Evolutionary conservation across 2,888 invertebrate species (phyloP).

Genomic region (Cerastis rubricosa): DNA sequence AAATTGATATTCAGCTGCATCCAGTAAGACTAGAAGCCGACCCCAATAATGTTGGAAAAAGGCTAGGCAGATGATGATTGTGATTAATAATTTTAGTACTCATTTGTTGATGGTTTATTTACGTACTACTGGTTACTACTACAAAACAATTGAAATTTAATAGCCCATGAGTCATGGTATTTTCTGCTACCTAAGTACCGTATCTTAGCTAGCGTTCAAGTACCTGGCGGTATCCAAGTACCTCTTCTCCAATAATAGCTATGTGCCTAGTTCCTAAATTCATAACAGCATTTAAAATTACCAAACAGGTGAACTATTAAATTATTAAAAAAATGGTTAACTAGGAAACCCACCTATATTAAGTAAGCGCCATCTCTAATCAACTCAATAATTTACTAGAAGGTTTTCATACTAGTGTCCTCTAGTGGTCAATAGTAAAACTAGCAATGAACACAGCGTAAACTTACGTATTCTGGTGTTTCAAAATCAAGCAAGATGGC

Average conservation of each 20-base stretch:
- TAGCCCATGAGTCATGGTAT: neutral
- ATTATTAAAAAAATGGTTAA: neutral
- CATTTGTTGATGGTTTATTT: neutral
- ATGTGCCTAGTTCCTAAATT: neutral
- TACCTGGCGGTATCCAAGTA: neutral
- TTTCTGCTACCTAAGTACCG: neutral
- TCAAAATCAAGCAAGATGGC: slow-evolving; percentile 16
- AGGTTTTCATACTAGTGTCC: neutral
- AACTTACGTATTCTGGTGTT: neutral
- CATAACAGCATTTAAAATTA: neutral
- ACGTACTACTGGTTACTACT: neutral
- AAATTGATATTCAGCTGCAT: too few species aligned
- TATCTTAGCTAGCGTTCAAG: neutral
- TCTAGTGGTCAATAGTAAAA: slow-evolving; percentile 22
- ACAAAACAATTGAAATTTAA: neutral
- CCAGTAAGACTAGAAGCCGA: too few species aligned
- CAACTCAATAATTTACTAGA: neutral
- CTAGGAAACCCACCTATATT: neutral
- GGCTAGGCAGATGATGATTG: too few species aligned
- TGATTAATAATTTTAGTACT: neutral
- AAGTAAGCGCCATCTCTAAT: slow-evolving; percentile 38
- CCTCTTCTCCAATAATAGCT: neutral
- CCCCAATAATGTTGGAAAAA: too few species aligned
- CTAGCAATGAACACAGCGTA: neutral
- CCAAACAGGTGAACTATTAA: neutral